These are phyloP conservation scores for Apodemia duryi DNA, from an alignment of 2,888 invertebrate genomes.

Conservation along the genomic window DNA sequence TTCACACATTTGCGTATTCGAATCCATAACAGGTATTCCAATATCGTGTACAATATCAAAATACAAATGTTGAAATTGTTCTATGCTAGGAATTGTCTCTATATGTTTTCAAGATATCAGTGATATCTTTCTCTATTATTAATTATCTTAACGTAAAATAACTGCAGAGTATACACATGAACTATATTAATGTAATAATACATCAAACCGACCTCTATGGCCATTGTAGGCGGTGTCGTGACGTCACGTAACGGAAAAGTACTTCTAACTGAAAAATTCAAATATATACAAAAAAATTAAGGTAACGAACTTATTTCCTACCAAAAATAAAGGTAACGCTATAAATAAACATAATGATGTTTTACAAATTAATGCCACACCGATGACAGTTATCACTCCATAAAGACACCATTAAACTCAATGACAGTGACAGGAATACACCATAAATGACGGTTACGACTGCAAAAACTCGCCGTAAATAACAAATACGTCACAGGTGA, in stretches of 20 bases:
- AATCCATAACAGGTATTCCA: not conserved
- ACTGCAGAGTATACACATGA: not conserved
- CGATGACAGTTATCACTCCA: too few relatives aligned
- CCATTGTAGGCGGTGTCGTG: slow-evolving; percentile 53
- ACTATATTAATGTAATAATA: slow-evolving; percentile 7
- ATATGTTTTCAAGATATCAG: not conserved
- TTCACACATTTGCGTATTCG: not conserved
- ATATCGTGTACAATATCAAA: not conserved
- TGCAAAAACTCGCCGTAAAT: too few relatives aligned
- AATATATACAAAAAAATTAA: slow-evolving; percentile 2
- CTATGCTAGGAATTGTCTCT: not conserved
- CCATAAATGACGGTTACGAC: too few relatives aligned
- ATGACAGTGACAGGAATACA: too few relatives aligned
- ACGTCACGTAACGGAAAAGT: slow-evolving; percentile 60
- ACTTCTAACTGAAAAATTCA: slow-evolving; percentile 3
- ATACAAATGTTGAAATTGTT: not conserved
- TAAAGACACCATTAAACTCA: too few relatives aligned
- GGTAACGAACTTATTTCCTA: not conserved
- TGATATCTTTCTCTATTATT: not conserved
- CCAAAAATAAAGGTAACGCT: not conserved
- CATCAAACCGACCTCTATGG: slow-evolving; percentile 30
- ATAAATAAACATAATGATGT: not conserved
- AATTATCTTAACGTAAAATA: not conserved
- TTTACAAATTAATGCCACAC: too few relatives aligned
- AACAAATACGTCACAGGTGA: too few relatives aligned